Evolutionary conservation across 2,797 vertebrate species (phyloP), one percentile per base, ranked within the genome.

Genomic region (Clarias pachynema): DNA sequence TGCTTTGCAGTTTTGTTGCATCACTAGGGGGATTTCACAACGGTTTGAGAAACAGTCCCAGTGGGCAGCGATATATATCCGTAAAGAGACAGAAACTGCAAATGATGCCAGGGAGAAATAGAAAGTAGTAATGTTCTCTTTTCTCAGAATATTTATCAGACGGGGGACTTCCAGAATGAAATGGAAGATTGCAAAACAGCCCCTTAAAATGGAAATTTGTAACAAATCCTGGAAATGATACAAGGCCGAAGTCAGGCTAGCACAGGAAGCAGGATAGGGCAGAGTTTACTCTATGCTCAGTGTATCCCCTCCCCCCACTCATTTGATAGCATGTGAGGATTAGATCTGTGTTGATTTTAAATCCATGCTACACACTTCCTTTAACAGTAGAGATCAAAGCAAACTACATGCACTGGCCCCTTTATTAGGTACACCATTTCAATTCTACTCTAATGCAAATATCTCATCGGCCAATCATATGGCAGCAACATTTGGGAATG

Each of bases 221-320:
- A 88, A 91, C 87, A 93, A 89, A 92, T 91, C 79, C 88, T 80
- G 88, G 90, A 93, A 92, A 92, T 90, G 20, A 88, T 82, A 81
- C 83, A 34, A 87, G 82, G 84, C 77, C 89, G 89, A 56, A 77
- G 56, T 49, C 37, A 0, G 0, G 16, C 63, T 75, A 85, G 83
- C 24, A 78, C 87, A 90, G 90, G 88, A 91, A 91, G 88, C 84
- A 26, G 84, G 84, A 85, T n/a, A 53, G 86, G 59, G 26, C 18
- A 85, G 82, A 66, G 75, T 81, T 22, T 79, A 53, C 56, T 63
- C 59, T 3, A 53, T n/a, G 26, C 84, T 62, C 70, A 20, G 26
- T 37, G 57, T 53, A 65, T 69, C 66, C 84, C 34, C 72, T 84
- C 20, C 82, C 24, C 44, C 34, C n/a, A 24, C 34, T 26, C 34